These are phyloP conservation scores for Coptodon bakossiorum DNA, from an alignment of 2,113 vertebrate genomes.

Conservation along the genomic window DNA sequence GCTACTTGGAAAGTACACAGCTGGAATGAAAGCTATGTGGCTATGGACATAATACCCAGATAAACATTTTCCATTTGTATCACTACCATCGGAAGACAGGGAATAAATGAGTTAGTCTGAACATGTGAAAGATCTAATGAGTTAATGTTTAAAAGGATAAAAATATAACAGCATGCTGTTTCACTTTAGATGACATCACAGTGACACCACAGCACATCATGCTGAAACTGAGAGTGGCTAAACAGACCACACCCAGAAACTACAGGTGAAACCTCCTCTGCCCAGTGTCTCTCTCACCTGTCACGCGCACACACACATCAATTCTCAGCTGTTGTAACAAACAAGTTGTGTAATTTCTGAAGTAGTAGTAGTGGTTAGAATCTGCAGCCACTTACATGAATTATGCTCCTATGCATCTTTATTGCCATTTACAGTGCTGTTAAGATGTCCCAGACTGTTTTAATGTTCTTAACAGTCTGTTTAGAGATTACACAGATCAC, in stretches of 20 bases:
- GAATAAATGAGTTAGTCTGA: neutral
- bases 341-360: neutral
- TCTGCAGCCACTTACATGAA: neutral
- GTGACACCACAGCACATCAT: neutral
- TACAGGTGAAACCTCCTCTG: constrained; percentile 29
- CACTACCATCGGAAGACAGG: neutral
- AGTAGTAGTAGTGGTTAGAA: neutral
- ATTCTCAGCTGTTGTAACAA: neutral
- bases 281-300: neutral
- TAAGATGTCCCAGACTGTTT: neutral
- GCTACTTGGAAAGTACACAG: neutral
- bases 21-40: neutral
- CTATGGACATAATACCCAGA: neutral
- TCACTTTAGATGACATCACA: neutral
- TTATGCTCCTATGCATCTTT: neutral
- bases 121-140: neutral
- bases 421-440: neutral
- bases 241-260: constrained; percentile 66
- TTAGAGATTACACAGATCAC: neutral
- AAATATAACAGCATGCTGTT: neutral
- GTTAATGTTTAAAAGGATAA: neutral
- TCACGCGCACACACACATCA: rapidly evolving
- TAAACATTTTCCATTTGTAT: neutral
- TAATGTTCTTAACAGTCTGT: neutral
- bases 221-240: neutral